phyloP scores from a whole-genome alignment of 2,888 invertebrate genomes.

The Blomia tropicalis region DNA sequence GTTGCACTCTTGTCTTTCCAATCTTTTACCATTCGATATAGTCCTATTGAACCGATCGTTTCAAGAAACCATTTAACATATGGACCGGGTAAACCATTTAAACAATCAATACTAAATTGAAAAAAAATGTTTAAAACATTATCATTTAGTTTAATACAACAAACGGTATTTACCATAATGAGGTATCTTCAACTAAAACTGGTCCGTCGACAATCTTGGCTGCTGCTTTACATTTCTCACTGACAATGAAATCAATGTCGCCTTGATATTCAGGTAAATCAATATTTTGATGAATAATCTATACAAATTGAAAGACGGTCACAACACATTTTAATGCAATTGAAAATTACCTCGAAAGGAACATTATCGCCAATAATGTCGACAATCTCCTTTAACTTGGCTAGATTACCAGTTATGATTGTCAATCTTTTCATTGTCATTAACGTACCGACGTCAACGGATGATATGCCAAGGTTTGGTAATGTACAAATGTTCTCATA shows the following conservation, averaged over 20 bases:
- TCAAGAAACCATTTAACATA: conserved; percentile 96
- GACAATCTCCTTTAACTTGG: conserved; percentile 79
- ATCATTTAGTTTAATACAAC: too few relatives aligned
- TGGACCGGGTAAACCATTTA: conserved; percentile 73
- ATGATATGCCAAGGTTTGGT: background rate
- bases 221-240: conserved; percentile 72
- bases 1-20: conserved; percentile 84
- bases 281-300: conserved; percentile 44
- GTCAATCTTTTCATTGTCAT: conserved; percentile 29
- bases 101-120: conserved; percentile 56
- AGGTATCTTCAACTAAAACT: conserved; percentile 84
- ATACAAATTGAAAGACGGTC: background rate
- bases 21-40: conserved; percentile 52
- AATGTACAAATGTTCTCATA: background rate
- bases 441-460: too few relatives aligned
- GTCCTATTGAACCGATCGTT: conserved; percentile 69
- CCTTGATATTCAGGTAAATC: conserved; percentile 91
- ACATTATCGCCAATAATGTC: conserved; percentile 63
- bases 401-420: conserved; percentile 86
- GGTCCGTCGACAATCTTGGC: conserved; percentile 57
- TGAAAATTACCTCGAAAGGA: conserved; percentile 42
- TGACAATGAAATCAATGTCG: conserved; percentile 69
- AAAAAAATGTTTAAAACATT: too few relatives aligned
- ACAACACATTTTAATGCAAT: too few relatives aligned
- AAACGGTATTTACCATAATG: conserved; percentile 48